Evolutionary conservation across 2,797 vertebrate genomes (phyloP).

Genomic region (Megaceryle alcyon): DNA sequence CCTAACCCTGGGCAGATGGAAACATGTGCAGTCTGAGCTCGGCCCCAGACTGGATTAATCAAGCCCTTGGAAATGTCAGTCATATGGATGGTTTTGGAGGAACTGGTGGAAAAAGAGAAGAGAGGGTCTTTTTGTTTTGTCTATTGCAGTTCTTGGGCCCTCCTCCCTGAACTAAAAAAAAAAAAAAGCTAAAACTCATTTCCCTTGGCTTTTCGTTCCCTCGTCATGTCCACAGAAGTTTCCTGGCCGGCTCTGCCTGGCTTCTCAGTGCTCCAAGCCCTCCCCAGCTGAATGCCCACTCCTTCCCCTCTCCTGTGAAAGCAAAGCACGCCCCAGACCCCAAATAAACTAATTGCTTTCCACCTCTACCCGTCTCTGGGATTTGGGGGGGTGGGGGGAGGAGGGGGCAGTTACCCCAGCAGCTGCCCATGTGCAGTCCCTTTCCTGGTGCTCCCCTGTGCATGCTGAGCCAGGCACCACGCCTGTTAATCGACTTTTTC

Average conservation of each 20-base stretch:
- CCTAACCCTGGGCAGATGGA: slow-evolving; percentile 46
- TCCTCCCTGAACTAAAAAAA: not conserved
- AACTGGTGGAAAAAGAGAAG: slow-evolving; percentile 13
- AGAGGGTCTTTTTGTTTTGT: slow-evolving; percentile 22
- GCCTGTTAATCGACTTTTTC: not conserved
- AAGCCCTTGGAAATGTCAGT: slow-evolving; percentile 18
- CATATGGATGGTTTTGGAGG: not conserved
- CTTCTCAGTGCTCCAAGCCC: not conserved
- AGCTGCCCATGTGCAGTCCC: not conserved
- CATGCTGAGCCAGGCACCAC: not conserved
- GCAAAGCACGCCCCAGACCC: not conserved
- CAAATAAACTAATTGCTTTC: not conserved
- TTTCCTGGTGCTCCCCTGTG: not conserved
- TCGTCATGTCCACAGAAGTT: not conserved
- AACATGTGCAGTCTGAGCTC: slow-evolving; percentile 19
- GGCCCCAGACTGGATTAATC: slow-evolving; percentile 30
- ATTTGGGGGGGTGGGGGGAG: not conserved
- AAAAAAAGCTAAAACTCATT: not conserved
- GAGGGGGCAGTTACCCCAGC: not conserved
- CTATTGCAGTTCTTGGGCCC: not conserved
- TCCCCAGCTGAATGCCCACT: not conserved
- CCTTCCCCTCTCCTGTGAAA: not conserved
- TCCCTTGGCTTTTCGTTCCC: not conserved
- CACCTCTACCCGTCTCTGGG: not conserved
- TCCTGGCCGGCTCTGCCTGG: fast-evolving